These are phyloP conservation scores for Leptestheria dahalacensis DNA, from an alignment of 1,140 invertebrate species.

Conservation along the genomic window DNA sequence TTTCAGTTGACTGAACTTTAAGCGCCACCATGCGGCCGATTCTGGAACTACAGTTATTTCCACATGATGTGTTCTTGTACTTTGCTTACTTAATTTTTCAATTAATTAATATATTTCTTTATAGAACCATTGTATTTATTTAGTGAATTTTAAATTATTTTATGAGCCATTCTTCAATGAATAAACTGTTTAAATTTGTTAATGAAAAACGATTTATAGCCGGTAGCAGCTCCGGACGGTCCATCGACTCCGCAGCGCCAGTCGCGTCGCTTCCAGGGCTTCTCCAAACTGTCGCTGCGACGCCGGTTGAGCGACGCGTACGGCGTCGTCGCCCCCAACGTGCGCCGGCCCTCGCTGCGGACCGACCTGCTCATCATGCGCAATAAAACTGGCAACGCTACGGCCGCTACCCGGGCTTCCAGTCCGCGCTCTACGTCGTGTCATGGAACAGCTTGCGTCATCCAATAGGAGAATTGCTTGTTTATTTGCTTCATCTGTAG, in stretches of 20 bases:
- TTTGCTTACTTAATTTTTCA: too few relatives aligned
- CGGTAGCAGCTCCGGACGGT: not conserved
- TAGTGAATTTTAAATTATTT: too few relatives aligned
- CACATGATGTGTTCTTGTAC: too few relatives aligned
- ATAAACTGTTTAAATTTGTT: too few relatives aligned
- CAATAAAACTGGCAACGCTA: not conserved
- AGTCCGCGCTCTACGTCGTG: not conserved
- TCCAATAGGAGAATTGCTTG: too few relatives aligned
- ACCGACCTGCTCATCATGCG: conserved; percentile 42
- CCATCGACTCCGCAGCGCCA: not conserved
- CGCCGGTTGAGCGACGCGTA: conserved; percentile 63
- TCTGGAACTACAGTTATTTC: too few relatives aligned
- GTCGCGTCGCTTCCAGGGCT: conserved; percentile 22
- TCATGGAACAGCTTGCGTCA: not conserved
- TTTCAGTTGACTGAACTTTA: too few relatives aligned
- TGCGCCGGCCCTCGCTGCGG: conserved; percentile 60
- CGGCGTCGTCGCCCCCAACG: conserved; percentile 68
- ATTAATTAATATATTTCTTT: too few relatives aligned
- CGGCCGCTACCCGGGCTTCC: not conserved
- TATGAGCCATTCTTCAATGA: too few relatives aligned
- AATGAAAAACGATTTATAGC: not conserved
- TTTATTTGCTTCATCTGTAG: too few relatives aligned
- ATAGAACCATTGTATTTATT: too few relatives aligned
- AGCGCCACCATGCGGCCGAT: too few relatives aligned
- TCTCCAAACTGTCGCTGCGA: conserved; percentile 46